These are phyloP conservation scores for Drosophila sucinea DNA, from an alignment of 1,140 invertebrate species.

Conservation along the genomic window DNA sequence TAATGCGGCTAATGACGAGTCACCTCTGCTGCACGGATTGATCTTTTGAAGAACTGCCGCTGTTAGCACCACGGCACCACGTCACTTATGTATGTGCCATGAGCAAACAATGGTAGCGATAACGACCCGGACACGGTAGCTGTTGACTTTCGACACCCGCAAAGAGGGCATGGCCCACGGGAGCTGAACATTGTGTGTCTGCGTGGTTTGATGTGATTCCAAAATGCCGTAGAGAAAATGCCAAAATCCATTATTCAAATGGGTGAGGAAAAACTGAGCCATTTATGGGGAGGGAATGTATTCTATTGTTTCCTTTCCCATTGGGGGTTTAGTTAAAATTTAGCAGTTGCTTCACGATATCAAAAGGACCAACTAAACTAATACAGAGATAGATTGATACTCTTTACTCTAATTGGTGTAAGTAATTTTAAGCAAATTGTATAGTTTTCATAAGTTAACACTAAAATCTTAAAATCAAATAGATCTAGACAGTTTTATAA, in stretches of 20 bases:
- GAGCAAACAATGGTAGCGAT: slow-evolving; percentile 36
- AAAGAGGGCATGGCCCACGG: slow-evolving; percentile 18
- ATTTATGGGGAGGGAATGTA: background rate
- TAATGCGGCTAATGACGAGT: slow-evolving; percentile 40
- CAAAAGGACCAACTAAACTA: too few relatives aligned
- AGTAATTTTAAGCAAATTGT: too few relatives aligned
- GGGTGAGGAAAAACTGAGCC: background rate
- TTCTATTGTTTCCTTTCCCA: background rate
- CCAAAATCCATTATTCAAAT: slow-evolving; percentile 2
- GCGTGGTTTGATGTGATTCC: background rate
- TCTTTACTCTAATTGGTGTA: too few relatives aligned
- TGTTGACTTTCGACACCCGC: slow-evolving; percentile 49
- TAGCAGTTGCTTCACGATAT: too few relatives aligned
- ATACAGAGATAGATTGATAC: too few relatives aligned
- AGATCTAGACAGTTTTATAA: too few relatives aligned
- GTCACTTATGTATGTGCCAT: slow-evolving; percentile 3
- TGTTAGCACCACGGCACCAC: background rate
- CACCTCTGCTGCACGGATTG: slow-evolving; percentile 15
- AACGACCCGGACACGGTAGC: background rate
- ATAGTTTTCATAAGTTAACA: too few relatives aligned
- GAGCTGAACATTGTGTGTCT: slow-evolving; percentile 21
- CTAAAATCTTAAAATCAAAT: too few relatives aligned
- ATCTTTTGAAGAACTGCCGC: slow-evolving; percentile 18
- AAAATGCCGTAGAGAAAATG: background rate
- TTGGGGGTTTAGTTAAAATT: too few relatives aligned